Evolutionary conservation across 2,113 vertebrate genomes (phyloP).

Genomic region (Microtus richardsoni): DNA sequence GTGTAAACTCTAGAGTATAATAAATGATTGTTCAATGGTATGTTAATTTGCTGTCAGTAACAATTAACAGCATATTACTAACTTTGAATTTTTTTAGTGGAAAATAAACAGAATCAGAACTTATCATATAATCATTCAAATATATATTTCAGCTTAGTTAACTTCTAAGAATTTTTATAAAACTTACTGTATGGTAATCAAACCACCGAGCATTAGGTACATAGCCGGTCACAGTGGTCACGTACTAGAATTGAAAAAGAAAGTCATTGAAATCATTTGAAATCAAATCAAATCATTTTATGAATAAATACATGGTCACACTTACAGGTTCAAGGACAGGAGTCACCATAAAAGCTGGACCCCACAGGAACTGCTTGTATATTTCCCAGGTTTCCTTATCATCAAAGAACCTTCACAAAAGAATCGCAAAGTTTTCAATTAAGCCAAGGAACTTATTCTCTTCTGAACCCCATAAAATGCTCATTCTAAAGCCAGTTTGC

Average conservation of each 20-base stretch:
- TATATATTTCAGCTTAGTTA: neutral
- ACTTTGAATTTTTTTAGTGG: neutral
- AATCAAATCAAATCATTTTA: neutral
- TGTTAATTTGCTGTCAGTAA: neutral
- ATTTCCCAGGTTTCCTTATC: constrained; percentile 91
- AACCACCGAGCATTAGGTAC: constrained; percentile 82
- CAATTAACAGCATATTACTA: neutral
- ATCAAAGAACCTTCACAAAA: constrained; percentile 87
- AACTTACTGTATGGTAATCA: constrained; percentile 81
- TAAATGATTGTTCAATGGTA: neutral
- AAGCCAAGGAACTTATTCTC: neutral
- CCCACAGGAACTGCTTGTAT: constrained; percentile 91
- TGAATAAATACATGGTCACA: neutral
- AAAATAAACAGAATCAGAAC: neutral
- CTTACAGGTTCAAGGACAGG: constrained; percentile 88
- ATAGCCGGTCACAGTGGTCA: constrained; percentile 58
- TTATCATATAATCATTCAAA: neutral
- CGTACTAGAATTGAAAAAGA: constrained; percentile 62
- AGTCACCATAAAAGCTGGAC: constrained; percentile 91
- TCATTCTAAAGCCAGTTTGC: neutral
- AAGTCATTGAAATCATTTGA: neutral
- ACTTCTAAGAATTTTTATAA: constrained; percentile 1
- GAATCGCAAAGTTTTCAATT: neutral
- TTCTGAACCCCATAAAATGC: neutral
- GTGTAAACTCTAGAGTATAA: neutral